Evolutionary conservation across 2,797 vertebrate genomes (phyloP), one percentile per base, ranked within the genome.

Genomic region (Anguilla obscura): DNA sequence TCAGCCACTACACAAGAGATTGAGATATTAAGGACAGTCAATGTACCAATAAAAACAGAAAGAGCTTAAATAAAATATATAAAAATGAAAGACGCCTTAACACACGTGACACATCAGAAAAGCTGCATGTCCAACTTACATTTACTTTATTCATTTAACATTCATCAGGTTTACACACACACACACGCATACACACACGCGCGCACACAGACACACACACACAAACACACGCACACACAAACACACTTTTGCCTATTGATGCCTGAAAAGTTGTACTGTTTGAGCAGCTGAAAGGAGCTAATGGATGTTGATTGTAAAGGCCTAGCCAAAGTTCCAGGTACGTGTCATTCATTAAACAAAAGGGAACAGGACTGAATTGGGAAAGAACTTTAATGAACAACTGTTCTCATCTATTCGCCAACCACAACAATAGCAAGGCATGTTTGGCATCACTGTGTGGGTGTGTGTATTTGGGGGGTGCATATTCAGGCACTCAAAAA

Each of bases 251-350:
- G n/a, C 16, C 56, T 58, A 0, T 1, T 27, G n/a, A n/a, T 27
- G 27, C 74, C 74, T 45, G 33, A 79, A 36, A 79, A 69, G n/a
- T 27, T 27, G 63, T 10, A 69, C 24, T 10, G 9, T 9, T 30
- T 45, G 14, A 48, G 86, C 85, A 89, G 80, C 85, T 87, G 86
- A 79, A 86, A 52, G 86, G 80, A 63, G 79, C 86, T 84, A 56
- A 87, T 60, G 27, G 66, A 84, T 36, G 45, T 71, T 80, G 40
- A 24, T 71, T 79, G 40, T 18, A 24, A 3, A 9, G 40, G 63
- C 85, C 36, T 87, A 82, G 48, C 48, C 1, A 24, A n/a, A 9
- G 14, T 82, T 80, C 79, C 52, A 71, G 71, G 76, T n/a, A 33
- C 54, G 12, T 66, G 33, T 89, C 30, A 48, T 50, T 66, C 14